Percentiles rank a stretch among this genome's conserved stretches.
Evolutionary conservation across 2,113 vertebrate genomes (phyloP).

Genomic region (Orthonyx spaldingii): DNA sequence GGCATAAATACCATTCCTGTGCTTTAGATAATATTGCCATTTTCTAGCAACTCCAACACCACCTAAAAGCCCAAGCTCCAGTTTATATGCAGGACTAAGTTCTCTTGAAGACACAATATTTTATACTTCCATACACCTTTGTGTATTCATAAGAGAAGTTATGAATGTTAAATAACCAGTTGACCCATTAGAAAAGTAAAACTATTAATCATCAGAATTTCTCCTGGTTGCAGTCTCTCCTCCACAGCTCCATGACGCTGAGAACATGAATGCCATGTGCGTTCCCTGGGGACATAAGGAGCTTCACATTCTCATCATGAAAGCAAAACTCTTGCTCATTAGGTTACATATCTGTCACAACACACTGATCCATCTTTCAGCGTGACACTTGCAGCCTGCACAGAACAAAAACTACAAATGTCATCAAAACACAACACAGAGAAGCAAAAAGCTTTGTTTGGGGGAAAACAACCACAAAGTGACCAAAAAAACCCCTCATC

Average conservation of each 20-base stretch:
- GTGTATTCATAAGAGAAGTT: background rate
- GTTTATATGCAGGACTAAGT: background rate
- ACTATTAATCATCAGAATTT: background rate
- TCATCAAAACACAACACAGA: background rate
- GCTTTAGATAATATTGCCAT: background rate
- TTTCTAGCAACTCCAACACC: background rate
- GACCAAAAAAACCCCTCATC: background rate
- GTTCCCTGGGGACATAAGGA: background rate
- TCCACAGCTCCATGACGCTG: background rate
- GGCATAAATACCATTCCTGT: background rate
- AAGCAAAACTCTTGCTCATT: background rate
- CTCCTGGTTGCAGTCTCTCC: background rate
- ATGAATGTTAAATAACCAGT: background rate
- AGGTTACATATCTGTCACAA: background rate
- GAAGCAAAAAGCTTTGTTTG: background rate
- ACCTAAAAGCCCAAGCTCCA: background rate
- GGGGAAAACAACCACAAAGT: fast-evolving
- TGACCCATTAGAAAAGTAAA: background rate
- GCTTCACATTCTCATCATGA: background rate
- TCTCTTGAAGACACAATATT: background rate
- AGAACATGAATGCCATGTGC: background rate
- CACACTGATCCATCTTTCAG: background rate
- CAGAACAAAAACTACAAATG: background rate
- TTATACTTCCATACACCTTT: background rate
- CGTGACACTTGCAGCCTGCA: background rate